Evolutionary conservation across 2,113 vertebrate species (phyloP), one percentile per base, ranked within the genome.

Genomic region (Pollachius pollachius): DNA sequence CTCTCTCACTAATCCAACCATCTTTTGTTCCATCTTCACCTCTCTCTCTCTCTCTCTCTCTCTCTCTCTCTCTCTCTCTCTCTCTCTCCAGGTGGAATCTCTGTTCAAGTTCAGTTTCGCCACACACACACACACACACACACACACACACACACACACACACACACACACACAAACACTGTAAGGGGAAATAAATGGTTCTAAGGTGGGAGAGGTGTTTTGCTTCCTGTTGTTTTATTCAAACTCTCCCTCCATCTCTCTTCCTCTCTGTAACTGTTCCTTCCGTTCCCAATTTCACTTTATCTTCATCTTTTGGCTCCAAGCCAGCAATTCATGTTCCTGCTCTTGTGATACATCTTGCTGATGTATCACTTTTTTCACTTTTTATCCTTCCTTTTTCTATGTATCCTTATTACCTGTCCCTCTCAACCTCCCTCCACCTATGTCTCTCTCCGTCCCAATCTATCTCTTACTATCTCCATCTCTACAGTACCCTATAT

Each of bases 171-270:
- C 37, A 41, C 37, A 41, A 1, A 41, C 37, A 11, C 37, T 65
- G 70, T 70, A 75, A 81, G 77, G 60, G 69, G 79, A 79, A 83
- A 88, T 71, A 77, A 81, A 85, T 85, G 78, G 86, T 86, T 88
- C 75, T 67, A 82, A 77, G 68, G 76, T 70, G 78, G 69, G 77
- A 79, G 63, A 81, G 86, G 81, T 84, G 80, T 88, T 87, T 86
- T 72, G 72, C 84, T 88, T 66, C 13, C 84, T 80, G 80, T 18
- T 64, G 62, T 64, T 57, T 5, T 5, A 57, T n/a, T 48, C 41
- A 48, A 16, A 17, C 62, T 17, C 27, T 37, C 62, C 13, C 23
- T 63, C 16, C 25, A 23, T 30, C 25, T 30, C 61, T 30, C 25
- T 27, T 25, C 11, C 21, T 21, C 17, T 18, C n/a, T 61, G 11